These are phyloP conservation scores for Rhincodon typus DNA, from an alignment of 2,797 vertebrate species.

Conservation along the genomic window DNA sequence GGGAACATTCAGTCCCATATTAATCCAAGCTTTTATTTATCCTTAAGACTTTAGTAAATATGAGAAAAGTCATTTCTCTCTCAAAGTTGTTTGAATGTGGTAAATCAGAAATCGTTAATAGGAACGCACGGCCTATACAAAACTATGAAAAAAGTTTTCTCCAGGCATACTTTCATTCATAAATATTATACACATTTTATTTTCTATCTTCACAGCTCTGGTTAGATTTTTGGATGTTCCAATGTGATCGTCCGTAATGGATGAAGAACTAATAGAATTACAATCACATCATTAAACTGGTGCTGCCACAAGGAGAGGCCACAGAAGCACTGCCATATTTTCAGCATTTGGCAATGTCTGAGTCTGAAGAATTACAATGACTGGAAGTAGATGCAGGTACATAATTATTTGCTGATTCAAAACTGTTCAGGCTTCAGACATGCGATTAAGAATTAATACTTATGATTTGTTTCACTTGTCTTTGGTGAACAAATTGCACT, in stretches of 20 bases:
- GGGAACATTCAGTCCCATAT: background rate
- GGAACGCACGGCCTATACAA: background rate
- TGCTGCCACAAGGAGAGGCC: background rate
- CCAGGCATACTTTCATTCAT: background rate
- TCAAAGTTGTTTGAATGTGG: background rate
- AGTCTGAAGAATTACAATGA: background rate
- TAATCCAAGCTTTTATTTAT: background rate
- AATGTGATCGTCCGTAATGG: background rate
- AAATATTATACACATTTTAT: background rate
- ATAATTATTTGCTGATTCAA: background rate
- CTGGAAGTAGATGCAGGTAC: background rate
- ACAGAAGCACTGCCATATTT: background rate
- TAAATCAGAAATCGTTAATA: background rate
- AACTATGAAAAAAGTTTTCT: background rate
- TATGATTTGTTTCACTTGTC: background rate
- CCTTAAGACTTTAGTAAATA: background rate
- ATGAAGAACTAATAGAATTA: background rate
- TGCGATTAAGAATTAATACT: background rate
- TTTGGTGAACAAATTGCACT: background rate
- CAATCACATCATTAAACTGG: background rate
- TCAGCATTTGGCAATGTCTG: background rate
- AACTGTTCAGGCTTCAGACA: background rate
- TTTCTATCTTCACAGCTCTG: background rate
- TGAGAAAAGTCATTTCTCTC: background rate
- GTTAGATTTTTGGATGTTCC: background rate